A percentile compares a stretch with the other conserved stretches of the same genome.
Evolutionary conservation across 2,888 invertebrate species (phyloP).

Genomic region (Prenolepis imparis): DNA sequence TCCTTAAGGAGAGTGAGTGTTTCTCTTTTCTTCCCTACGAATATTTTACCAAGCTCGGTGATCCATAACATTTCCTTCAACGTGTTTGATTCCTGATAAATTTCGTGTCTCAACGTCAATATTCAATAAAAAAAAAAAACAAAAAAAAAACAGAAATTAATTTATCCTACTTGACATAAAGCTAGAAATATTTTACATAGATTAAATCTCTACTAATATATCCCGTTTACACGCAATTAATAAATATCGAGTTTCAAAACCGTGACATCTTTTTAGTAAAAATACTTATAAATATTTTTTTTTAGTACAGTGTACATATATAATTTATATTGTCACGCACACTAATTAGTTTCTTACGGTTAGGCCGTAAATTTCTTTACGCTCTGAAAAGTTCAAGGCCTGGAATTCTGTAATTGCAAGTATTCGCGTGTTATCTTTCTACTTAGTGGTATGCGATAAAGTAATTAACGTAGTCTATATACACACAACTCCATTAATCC

Average conservation of each 20-base stretch:
- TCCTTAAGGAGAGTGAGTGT: neutral
- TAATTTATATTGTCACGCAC: neutral
- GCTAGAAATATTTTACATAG: neutral
- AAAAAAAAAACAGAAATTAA: neutral
- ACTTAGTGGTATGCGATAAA: slow-evolving; percentile 59
- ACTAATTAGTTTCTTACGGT: neutral
- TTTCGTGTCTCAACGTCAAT: neutral
- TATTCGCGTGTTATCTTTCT: slow-evolving; percentile 19
- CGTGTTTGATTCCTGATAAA: neutral
- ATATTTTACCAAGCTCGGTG: neutral
- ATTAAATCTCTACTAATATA: neutral
- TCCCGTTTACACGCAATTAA: neutral
- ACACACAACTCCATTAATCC: slow-evolving; percentile 67
- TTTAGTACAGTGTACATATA: no score
- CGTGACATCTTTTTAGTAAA: neutral
- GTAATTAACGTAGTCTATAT: slow-evolving; percentile 64
- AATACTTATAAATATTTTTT: no score
- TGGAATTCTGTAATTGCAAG: neutral
- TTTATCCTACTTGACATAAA: neutral
- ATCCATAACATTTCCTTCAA: neutral
- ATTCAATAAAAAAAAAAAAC: neutral
- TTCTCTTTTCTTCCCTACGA: neutral
- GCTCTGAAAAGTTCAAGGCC: neutral
- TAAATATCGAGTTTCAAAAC: neutral
- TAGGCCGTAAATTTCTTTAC: neutral